These are phyloP conservation scores for Drosophila sp. DNA, from an alignment of 1,140 invertebrate species.

Conservation along the genomic window DNA sequence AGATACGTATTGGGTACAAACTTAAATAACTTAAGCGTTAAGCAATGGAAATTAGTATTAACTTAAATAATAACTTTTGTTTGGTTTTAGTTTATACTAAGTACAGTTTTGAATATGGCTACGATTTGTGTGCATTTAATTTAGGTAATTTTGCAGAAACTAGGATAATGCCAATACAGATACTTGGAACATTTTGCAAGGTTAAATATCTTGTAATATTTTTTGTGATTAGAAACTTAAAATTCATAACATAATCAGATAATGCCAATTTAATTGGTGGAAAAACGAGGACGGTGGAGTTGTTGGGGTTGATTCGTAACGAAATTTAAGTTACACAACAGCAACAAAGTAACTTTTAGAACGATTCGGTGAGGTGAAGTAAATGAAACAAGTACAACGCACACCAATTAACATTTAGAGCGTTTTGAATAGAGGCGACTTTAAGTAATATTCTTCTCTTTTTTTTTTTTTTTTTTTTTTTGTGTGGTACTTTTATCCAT, in stretches of 20 bases:
- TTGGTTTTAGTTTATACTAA: constrained; percentile 24
- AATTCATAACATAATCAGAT: constrained; percentile 52
- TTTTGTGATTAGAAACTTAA: constrained; percentile 59
- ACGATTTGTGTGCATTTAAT: constrained; percentile 68
- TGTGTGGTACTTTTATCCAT: constrained; percentile 40
- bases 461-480: too few species aligned
- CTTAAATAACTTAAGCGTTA: constrained; percentile 25
- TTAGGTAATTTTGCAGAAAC: constrained; percentile 54
- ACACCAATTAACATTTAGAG: constrained; percentile 83
- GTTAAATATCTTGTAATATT: constrained; percentile 24
- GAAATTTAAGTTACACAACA: constrained; percentile 19
- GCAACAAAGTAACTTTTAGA: constrained; percentile 26
- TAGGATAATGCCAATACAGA: constrained; percentile 37
- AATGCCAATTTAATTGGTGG: constrained; percentile 56
- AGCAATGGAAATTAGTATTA: constrained; percentile 16
- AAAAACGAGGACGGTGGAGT: neutral
- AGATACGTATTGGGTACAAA: constrained; percentile 18
- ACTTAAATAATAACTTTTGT: constrained; percentile 31
- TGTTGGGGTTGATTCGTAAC: neutral
- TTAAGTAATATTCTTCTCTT: constrained; percentile 23
- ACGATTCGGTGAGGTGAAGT: constrained; percentile 46
- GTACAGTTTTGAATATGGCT: constrained; percentile 45
- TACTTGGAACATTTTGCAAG: constrained; percentile 45
- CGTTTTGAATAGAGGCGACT: constrained; percentile 61
- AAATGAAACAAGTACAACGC: constrained; percentile 73